These are phyloP conservation scores for Aphidius ervi DNA, from an alignment of 1,140 invertebrate species.

Conservation along the genomic window DNA sequence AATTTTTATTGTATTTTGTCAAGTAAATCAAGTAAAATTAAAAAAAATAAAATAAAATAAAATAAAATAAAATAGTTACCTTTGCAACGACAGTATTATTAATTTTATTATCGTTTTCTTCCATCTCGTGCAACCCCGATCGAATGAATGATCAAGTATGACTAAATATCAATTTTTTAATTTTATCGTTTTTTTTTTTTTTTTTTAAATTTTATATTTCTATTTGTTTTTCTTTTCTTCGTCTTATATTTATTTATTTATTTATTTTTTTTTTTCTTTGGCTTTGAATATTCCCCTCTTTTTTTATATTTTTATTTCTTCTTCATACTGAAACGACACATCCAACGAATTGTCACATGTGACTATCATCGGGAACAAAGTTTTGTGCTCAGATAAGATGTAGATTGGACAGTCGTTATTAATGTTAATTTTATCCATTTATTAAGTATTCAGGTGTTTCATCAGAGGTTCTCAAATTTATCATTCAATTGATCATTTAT, in stretches of 20 bases:
- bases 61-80: conserved; percentile 20
- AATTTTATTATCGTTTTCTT: conserved; percentile 26
- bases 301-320: neutral
- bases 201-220: neutral
- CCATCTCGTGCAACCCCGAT: conserved; percentile 23
- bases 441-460: conserved; percentile 56
- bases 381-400: conserved; percentile 46
- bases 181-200: neutral
- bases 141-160: no score
- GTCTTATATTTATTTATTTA: neutral
- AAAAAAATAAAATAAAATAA: no score
- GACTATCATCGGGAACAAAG: conserved; percentile 39
- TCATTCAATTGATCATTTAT: no score
- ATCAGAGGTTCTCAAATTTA: conserved; percentile 43
- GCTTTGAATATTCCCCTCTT: conserved; percentile 9
- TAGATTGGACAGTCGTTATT: conserved; percentile 53
- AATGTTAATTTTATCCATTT: conserved; percentile 56
- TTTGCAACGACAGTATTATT: conserved; percentile 30
- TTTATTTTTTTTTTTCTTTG: conserved; percentile 26
- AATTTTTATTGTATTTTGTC: no score
- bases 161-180: no score
- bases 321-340: conserved; percentile 24
- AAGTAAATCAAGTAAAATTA: no score
- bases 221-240: neutral
- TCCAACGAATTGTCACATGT: conserved; percentile 34